Evolutionary conservation across 2,113 vertebrate species (phyloP).

Genomic region (Hucho hucho): DNA sequence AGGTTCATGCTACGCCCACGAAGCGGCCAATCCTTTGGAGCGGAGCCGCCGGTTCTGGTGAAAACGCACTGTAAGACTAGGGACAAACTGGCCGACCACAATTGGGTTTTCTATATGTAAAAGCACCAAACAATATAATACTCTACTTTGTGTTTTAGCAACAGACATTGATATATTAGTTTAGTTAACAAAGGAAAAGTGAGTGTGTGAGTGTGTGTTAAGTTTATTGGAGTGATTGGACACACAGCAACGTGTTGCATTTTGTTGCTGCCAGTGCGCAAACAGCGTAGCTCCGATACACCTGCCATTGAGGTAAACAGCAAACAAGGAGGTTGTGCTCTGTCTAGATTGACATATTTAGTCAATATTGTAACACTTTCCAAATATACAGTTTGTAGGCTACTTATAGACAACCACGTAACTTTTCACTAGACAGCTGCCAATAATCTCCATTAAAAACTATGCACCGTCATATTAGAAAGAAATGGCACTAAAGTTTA

Average conservation of each 20-base stretch:
- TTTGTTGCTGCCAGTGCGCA: slow-evolving; percentile 29
- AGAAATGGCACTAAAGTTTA: background rate
- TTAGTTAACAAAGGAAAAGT: background rate
- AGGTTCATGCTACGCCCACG: no score
- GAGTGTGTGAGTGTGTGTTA: background rate
- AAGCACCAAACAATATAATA: no score
- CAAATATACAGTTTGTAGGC: background rate
- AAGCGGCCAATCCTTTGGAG: no score
- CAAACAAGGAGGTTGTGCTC: slow-evolving; percentile 11
- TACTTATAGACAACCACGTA: slow-evolving; percentile 26
- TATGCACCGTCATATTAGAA: background rate
- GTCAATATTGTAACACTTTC: background rate
- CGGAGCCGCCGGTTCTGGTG: no score
- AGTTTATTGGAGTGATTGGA: background rate
- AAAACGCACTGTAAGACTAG: no score
- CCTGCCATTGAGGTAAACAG: slow-evolving; percentile 1
- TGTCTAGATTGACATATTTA: slow-evolving; percentile 54
- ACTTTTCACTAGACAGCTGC: slow-evolving; percentile 6
- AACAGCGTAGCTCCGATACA: slow-evolving; percentile 2
- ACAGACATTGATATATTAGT: background rate
- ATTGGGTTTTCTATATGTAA: no score
- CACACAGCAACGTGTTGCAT: slow-evolving; percentile 55
- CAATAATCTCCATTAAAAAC: background rate
- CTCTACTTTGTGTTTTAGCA: background rate
- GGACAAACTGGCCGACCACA: no score